Base-by-base conservation (phyloP, 92 coral and sea anemone genomes). In the Desmophyllum pertusum region DNA sequence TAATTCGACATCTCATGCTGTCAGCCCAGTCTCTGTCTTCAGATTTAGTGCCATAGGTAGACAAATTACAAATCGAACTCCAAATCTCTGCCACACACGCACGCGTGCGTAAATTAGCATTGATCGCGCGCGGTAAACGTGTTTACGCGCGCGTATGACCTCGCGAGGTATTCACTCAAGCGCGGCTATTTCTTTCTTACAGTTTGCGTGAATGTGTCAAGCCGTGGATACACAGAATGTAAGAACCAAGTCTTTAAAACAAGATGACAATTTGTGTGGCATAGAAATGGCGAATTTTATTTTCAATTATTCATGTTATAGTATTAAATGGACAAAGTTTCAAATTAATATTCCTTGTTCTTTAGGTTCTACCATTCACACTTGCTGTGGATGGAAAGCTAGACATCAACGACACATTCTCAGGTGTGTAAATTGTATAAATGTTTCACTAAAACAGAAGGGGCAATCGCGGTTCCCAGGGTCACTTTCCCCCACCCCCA, bases 121-220 rank as follows among this genome's bases (percentile, higher is more conserved):
- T 21, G 6, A 7, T n/a, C n/a, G n/a, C 65, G 31, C 35, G 65
- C 65, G 10, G 0, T 23, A 23, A 11, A n/a, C 65, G 35, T 10
- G 65, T 8, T 23, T 27, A 7, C 33, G 17, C 35, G 63, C 35
- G 65, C 35, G 65, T 6, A n/a, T 59, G 2, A 57, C n/a, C 4
- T 2, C 65, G 35, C 65, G 35, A 59, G 33, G 35, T 27, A 10
- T 25, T n/a, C n/a, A 25, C 33, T 59, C 64, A n/a, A n/a, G 33
- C 30, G 14, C 3, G 10, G 7, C 31, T 0, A 7, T 25, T 10
- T n/a, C n/a, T n/a, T 78, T 43, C 17, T 79, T 36, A 3, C 75
- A 79, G 84, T 71, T 27, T 79, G 84, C 23, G 84, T 79, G 25
- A 79, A 79, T 35, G 75, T 79, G 61, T 41, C 84, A 65, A 45